phyloP scores from a whole-genome alignment of 2,797 vertebrate species.

The Ataeniobius toweri region DNA sequence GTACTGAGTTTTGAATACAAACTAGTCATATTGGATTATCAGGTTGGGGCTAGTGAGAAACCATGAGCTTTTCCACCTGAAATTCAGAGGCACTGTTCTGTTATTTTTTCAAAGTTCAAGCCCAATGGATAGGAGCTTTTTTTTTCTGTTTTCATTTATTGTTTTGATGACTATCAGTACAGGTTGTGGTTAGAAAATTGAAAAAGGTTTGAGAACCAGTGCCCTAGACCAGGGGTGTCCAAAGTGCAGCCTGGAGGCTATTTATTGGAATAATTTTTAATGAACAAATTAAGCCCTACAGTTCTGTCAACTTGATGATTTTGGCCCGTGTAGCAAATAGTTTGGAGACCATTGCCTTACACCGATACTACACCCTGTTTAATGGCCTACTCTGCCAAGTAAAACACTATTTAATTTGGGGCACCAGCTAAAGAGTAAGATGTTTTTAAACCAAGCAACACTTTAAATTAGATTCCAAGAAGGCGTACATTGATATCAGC shows the following conservation, averaged over 20 bases:
- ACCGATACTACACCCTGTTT: conserved; percentile 68
- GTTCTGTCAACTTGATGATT: background rate
- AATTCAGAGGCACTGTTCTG: background rate
- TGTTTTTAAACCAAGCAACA: background rate
- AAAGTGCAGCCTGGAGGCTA: no score
- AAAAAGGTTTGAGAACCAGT: background rate
- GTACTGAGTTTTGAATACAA: no score
- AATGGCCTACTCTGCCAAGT: conserved; percentile 15
- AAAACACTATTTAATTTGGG: conserved; percentile 15
- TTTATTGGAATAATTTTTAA: background rate
- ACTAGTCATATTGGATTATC: background rate
- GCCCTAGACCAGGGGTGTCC: no score
- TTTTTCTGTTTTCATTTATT: background rate
- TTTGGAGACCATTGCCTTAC: conserved; percentile 1
- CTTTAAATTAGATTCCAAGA: background rate
- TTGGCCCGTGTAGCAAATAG: background rate
- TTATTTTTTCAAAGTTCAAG: background rate
- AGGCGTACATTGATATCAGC: background rate
- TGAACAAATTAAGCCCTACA: background rate
- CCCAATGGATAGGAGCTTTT: background rate
- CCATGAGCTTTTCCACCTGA: background rate
- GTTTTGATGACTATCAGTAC: background rate
- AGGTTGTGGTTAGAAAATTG: background rate
- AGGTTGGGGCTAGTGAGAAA: background rate
- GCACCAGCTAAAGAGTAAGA: background rate